These are phyloP conservation scores for Laothoe populi DNA, from an alignment of 2,888 invertebrate species.

Conservation along the genomic window DNA sequence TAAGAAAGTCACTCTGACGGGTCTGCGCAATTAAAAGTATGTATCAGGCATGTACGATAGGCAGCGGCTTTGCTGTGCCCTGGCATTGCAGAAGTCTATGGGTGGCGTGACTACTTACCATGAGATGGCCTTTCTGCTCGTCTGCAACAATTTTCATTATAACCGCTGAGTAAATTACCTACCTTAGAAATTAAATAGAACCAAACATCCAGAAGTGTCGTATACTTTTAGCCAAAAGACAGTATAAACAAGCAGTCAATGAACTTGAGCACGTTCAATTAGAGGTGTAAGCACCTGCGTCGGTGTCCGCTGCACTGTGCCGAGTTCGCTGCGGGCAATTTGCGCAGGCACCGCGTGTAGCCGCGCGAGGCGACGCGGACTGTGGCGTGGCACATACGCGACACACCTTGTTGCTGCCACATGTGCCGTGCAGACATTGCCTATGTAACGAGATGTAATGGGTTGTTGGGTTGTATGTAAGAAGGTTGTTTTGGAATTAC, in stretches of 20 bases:
- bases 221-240: not conserved
- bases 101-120: too few species aligned
- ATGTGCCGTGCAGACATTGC: conserved; percentile 48
- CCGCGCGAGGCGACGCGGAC: conserved; percentile 34
- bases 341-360: conserved; percentile 34
- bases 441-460: conserved; percentile 15
- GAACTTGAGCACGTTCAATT: conserved; percentile 47
- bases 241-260: conserved; percentile 33
- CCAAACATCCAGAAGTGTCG: not conserved
- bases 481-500: not conserved
- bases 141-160: too few species aligned
- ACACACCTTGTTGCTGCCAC: conserved; percentile 61
- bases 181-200: too few species aligned
- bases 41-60: too few species aligned
- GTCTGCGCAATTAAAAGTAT: too few species aligned
- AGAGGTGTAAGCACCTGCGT: conserved; percentile 42
- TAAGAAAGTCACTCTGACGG: too few species aligned
- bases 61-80: too few species aligned
- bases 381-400: conserved; percentile 36
- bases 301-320: conserved; percentile 23
- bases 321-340: conserved; percentile 44
- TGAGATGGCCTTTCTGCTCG: too few species aligned
- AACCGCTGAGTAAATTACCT: too few species aligned
- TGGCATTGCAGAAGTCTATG: too few species aligned
- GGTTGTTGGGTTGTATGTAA: not conserved